Base-by-base conservation (phyloP, 1,140 invertebrate species). In the Lasioglossum albipes region DNA sequence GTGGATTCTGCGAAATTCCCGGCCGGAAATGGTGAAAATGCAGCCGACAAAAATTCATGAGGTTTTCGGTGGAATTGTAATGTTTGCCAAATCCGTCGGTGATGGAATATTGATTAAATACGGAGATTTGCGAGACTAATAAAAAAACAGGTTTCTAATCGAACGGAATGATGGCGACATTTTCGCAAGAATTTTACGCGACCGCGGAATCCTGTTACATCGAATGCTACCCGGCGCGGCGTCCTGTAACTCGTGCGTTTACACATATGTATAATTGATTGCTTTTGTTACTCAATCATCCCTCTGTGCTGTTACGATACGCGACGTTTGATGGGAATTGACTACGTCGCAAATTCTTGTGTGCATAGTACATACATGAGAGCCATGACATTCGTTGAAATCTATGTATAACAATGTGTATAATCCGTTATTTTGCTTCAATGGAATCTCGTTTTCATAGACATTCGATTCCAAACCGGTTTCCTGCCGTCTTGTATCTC, bases 21-120 rank as follows among this genome's bases (percentile, higher is more conserved):
- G 12, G 7, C 7, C 66, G 36, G 75, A 61, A 61, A 70, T 57
- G 67, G 45, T 57, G 41, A 61, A 77, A 70, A 62, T 41, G 12
- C 18, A 66, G n/a, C 52, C 16, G 36, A 49, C 65, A 76, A 76
- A 76, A 76, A 76, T 76, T 76, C 74, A 69, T 45, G 74, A 42
- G 18, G 22, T 36, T 45, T 31, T n/a, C 10, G 18, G 49, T 10
- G 36, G 27, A 69, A n/a, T 22, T 42, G 18, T 77, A 65, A 75
- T 62, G 62, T 67, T 75, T 67, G 66, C 13, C 42, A 22, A 77
- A 61, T 59, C 68, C n/a, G 16, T 31, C n/a, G 13, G 9, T 18
- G 41, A 45, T 36, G 18, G 41, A 27, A 45, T 70, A 49, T 77
- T 70, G 75, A 31, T 49, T 62, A 49, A 22, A n/a, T 10, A 7